A percentile compares a stretch with the other conserved stretches of the same genome.
phyloP scores from a whole-genome alignment of 2,797 vertebrate genomes.

The Coilia nasus region DNA sequence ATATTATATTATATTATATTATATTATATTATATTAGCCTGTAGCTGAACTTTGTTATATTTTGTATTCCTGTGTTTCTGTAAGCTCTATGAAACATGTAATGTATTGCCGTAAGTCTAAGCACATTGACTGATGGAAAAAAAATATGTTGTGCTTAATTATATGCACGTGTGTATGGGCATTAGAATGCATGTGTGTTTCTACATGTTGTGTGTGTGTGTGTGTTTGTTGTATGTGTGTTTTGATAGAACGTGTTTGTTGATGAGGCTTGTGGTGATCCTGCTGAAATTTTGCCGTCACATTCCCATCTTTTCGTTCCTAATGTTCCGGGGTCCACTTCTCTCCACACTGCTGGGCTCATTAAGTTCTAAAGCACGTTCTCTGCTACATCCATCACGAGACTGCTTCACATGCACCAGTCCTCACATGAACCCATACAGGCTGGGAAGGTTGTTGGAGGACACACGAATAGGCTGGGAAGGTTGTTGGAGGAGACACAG shows the following conservation, averaged over 20 bases:
- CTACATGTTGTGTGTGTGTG: conserved; percentile 14
- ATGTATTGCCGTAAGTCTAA: not conserved
- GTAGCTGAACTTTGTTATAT: conserved; percentile 13
- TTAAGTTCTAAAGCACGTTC: not conserved
- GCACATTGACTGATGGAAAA: conserved; percentile 15
- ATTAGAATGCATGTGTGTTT: conserved; percentile 23
- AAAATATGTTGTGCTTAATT: conserved; percentile 6
- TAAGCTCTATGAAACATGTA: conserved; percentile 22
- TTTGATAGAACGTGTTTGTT: conserved; percentile 10
- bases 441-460: too few relatives aligned
- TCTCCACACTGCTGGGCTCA: not conserved
- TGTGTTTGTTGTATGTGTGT: not conserved
- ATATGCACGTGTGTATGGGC: conserved; percentile 17
- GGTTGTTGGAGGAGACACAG: too few relatives aligned
- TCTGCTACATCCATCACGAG: not conserved
- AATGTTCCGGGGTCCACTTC: not conserved
- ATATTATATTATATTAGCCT: conserved; percentile 1
- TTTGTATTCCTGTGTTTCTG: conserved; percentile 24
- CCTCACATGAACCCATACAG: too few relatives aligned
- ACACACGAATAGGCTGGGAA: too few relatives aligned
- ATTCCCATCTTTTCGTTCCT: not conserved
- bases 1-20: conserved; percentile 2
- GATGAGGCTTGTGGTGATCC: not conserved
- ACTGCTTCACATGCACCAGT: not conserved
- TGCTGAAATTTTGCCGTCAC: not conserved